Evolutionary conservation across 2,113 vertebrate genomes (phyloP).

Genomic region (Seriola aureovittata): DNA sequence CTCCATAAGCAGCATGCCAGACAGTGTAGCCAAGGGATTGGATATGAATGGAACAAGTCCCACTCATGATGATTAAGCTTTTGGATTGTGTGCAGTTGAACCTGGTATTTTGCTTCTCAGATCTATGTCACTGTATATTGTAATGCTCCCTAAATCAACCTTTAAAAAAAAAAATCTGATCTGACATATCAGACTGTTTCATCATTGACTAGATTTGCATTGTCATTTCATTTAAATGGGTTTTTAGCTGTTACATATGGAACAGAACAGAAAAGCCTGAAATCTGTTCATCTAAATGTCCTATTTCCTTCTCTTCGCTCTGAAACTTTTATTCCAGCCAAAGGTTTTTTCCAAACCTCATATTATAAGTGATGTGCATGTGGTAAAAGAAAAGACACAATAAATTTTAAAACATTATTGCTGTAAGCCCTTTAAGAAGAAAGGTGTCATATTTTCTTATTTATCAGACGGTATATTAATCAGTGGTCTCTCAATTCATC

Average conservation of each 20-base stretch:
- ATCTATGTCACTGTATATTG: background rate
- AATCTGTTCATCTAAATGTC: no score
- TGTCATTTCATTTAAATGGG: background rate
- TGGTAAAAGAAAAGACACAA: constrained; percentile 11
- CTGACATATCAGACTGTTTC: background rate
- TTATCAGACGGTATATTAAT: background rate
- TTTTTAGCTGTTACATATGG: background rate
- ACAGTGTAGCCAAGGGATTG: background rate
- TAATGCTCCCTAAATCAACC: background rate
- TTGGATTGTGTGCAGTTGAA: background rate
- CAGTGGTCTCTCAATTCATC: background rate
- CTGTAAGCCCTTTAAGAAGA: background rate
- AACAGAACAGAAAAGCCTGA: background rate
- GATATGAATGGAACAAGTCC: background rate
- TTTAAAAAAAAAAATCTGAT: background rate
- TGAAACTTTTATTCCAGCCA: no score
- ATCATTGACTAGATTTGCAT: background rate
- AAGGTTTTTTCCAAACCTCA: no score
- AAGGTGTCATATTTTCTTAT: background rate
- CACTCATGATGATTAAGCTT: background rate
- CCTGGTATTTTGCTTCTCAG: background rate
- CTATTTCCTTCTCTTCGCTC: no score
- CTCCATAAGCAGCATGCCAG: constrained; percentile 1
- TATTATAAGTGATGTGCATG: background rate
- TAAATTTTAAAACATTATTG: background rate